Base-by-base conservation (phyloP, 2,888 invertebrate genomes). In the Temnothorax unifasciatus region DNA sequence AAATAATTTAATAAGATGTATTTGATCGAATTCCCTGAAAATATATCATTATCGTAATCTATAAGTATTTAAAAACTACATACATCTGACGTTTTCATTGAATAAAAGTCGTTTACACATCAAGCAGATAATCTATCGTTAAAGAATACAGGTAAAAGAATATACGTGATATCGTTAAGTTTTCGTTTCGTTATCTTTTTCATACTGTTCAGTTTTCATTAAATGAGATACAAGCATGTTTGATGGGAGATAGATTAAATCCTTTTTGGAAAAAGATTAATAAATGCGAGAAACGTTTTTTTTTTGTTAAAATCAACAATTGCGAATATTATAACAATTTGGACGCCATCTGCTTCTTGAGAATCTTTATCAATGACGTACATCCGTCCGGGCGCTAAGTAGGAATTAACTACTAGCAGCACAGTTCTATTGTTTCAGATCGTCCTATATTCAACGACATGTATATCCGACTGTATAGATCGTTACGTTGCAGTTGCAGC, bases 261-360 rank as follows among this genome's bases (percentile, higher is more conserved):
- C 13, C 21, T 44, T 44, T 66, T 15, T 38, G 4, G 13, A 54
- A 54, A 18, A 18, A 63, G 63, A 64, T 52, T 76, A 76, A 59
- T 5, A 25, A 61, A 47, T 15, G 15, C 41, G 6, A 75, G 21
- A 3, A 29, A n/a, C 9, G 41, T 54, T 50, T 57, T 21, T 21
- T 21, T 29, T 29, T 29, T 29, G 29, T 29, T 44, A n/a, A 57
- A 21, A 21, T n/a, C 47, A 84, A 68, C 66, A 82, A 71, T 63
- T 59, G 34, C 47, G 25, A 82, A 82, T 82, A 71, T 85, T 85
- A 85, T 85, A 86, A 85, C 41, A 81, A 76, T 15, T 84, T 38
- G n/a, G 13, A 68, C 68, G 2, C 3, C 29, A 29, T 29, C 25
- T n/a, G 29, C 18, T 61, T 69, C 50, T 69, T 68, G 57, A 66